Evolutionary conservation across 2,888 invertebrate genomes (phyloP).

Genomic region (Agrotis segetum): DNA sequence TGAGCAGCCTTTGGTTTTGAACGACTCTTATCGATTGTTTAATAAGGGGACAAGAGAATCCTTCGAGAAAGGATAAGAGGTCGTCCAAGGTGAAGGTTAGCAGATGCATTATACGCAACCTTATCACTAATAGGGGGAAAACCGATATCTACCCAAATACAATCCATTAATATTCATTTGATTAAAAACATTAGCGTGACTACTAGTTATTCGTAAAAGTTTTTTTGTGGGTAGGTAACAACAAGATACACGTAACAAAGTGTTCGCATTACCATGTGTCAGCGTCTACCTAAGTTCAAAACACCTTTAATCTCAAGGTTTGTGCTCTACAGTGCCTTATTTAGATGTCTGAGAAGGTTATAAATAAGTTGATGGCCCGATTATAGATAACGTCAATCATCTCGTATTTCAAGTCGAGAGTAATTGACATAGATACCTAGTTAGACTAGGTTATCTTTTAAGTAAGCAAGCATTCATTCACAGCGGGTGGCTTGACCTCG

Average conservation of each 20-base stretch:
- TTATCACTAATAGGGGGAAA: background rate
- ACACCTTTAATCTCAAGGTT: slow-evolving; percentile 30
- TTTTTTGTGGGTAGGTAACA: slow-evolving; percentile 7
- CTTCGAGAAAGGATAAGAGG: background rate
- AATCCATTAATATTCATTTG: slow-evolving; percentile 25
- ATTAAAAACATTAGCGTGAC: slow-evolving; percentile 14
- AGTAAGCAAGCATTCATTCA: slow-evolving; percentile 82
- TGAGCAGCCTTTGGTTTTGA: background rate
- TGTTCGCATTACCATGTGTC: slow-evolving; percentile 16
- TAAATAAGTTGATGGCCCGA: slow-evolving; percentile 39
- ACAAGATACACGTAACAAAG: background rate
- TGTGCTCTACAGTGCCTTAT: slow-evolving; percentile 21
- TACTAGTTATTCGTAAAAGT: slow-evolving; percentile 7
- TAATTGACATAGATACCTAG: slow-evolving; percentile 64
- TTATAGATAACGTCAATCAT: slow-evolving; percentile 59
- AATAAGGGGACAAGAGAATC: background rate
- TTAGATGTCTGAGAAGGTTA: slow-evolving; percentile 29
- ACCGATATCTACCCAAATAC: slow-evolving; percentile 8
- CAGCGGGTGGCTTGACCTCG: slow-evolving; percentile 69
- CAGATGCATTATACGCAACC: background rate
- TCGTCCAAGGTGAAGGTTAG: background rate
- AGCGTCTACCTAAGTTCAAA: background rate
- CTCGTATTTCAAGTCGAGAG: slow-evolving; percentile 50
- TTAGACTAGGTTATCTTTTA: slow-evolving; percentile 63
- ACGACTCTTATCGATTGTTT: background rate